Evolutionary conservation across 2,797 vertebrate genomes (phyloP).

Genomic region (Pseudopleuronectes americanus): DNA sequence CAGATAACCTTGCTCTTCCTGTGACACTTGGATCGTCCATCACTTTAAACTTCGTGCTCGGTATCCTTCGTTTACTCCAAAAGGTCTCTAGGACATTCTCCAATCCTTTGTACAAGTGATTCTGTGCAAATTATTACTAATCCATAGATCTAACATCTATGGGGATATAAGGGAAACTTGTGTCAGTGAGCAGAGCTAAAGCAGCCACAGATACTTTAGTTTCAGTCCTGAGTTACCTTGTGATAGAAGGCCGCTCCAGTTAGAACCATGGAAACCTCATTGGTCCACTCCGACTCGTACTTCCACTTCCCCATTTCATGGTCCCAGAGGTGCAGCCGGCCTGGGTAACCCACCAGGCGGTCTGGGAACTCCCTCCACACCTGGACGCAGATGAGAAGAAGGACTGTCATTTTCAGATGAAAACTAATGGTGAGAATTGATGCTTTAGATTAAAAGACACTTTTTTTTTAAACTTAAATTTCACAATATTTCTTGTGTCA

Average conservation of each 20-base stretch:
- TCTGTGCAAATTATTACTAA: constrained; percentile 1
- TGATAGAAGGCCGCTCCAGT: constrained; percentile 99
- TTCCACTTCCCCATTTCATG: constrained; percentile 99
- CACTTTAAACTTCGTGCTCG: constrained; percentile 24
- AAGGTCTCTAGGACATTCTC: not conserved
- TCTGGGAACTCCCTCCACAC: constrained; percentile 99
- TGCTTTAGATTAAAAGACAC: not conserved
- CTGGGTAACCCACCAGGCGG: constrained; percentile 96
- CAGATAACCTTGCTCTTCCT: constrained; percentile 54
- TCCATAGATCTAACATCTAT: not conserved
- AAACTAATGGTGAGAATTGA: constrained; percentile 7
- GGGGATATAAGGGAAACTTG: not conserved
- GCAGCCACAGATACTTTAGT: no score
- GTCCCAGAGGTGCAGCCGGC: constrained; percentile 98
- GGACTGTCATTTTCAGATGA: constrained; percentile 16
- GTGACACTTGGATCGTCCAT: constrained; percentile 35
- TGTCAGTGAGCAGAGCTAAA: no score
- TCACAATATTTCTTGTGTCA: constrained; percentile 22
- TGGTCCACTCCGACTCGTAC: constrained; percentile 99
- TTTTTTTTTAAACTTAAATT: not conserved
- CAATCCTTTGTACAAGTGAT: not conserved
- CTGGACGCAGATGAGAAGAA: constrained; percentile 73
- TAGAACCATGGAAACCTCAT: constrained; percentile 99
- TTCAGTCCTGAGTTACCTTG: constrained; percentile 84
- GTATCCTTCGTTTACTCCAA: constrained; percentile 3